Base-by-base conservation (phyloP, 1,140 invertebrate genomes). In the Heliconius melpomene region DNA sequence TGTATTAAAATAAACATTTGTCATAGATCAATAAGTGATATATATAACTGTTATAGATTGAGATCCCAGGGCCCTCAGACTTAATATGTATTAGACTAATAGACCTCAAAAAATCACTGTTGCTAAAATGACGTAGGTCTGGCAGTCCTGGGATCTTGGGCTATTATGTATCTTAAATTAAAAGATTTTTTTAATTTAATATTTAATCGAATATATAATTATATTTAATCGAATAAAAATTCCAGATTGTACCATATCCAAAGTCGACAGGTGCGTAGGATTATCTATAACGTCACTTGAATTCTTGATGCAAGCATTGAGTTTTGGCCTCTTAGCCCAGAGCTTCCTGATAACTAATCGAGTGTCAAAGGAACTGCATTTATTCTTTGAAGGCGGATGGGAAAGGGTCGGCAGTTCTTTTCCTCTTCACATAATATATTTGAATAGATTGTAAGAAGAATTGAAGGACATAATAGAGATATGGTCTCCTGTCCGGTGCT, bases 291-390 rank as follows among this genome's bases (percentile, higher is more conserved):
- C 86, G 84, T 86, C 84, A 90, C 90, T 92, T 91, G 90, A 93
- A 93, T 91, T 88, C 86, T 85, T 91, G 89, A 93, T 93, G 89
- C 83, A 84, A 81, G 85, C 88, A 89, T 90, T 88, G 87, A 90
- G 88, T 90, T 91, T 90, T 91, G 84, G 89, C 90, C 91, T 92
- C 90, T 93, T 90, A 91, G 82, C 83, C 79, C 81, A 72, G 78
- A 90, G 32, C 32, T 32, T 32, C 32, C 32, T 32, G 32, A 6
- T 32, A 32, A 84, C 85, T 91, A 88, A 89, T 87, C 85, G 82
- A 85, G 83, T 79, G 80, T 71, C 79, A 60, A 80, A 50, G 57
- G 7, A 76, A 74, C 70, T 72, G 72, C 72, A 60, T 57, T n/a
- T 57, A 57, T 11, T 57, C 50, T 3, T 23, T n/a, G 54, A n/a